Base-by-base conservation (phyloP, 2,797 vertebrate species). In the Eupleurogrammus muticus region DNA sequence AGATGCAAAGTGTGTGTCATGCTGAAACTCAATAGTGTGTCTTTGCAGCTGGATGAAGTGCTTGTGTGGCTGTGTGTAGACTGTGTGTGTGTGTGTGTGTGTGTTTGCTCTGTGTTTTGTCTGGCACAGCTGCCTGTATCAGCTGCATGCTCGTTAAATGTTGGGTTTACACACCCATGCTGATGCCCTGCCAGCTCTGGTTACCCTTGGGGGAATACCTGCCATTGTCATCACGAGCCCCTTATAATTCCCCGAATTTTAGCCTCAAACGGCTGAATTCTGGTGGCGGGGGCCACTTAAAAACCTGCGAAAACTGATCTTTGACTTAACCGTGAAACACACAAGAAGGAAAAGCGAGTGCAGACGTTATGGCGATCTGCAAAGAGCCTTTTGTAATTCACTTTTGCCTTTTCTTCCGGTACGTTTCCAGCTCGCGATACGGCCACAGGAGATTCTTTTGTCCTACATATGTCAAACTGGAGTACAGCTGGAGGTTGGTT, bases 161-260 rank as follows among this genome's bases (percentile, higher is more conserved):
- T 80, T 66, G 87, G 75, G 77, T 80, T 87, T 89, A 90, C 90
- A 90, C 83, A 90, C 83, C 83, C 51, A 9, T 56, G 53, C 73
- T 92, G 93, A 94, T 80, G 89, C 91, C 87, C 77, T 44, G 53
- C 71, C 56, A 50, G 82, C 88, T 94, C 90, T 21, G 58, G 91
- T 94, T 94, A 83, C 92, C 63, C 93, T 73, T 62, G 54, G 71
- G 87, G 93, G 93, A 93, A 88, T 91, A 92, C 89, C 91, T 90
- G 82, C 91, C 75, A 92, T 92, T 93, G 92, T 93, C 88, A 78
- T 74, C 58, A 51, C 51, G 86, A 91, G 83, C 80, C 84, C 70
- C 54, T 49, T 61, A 28, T 91, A 92, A 93, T 90, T 91, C 87
- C 76, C 74, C 52, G 81, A 85, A 90, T 92, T 87, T n/a, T 89